Percentiles rank a stretch among this genome's conserved stretches.
Evolutionary conservation across 2,113 vertebrate genomes (phyloP).

Genomic region (Hyperoodon ampullatus): DNA sequence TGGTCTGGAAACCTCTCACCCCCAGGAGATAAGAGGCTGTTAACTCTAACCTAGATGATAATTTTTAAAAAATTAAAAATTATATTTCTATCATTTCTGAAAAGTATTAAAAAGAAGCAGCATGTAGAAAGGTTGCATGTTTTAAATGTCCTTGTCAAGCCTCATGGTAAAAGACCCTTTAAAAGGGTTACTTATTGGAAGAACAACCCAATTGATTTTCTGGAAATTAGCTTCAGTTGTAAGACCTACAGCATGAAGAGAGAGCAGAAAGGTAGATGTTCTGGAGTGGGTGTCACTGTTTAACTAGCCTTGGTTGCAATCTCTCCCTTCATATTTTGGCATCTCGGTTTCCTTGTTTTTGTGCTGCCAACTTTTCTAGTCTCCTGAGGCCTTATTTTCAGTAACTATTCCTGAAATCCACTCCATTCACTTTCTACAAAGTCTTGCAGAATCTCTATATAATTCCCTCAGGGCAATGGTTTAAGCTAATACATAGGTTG

Average conservation of each 20-base stretch:
- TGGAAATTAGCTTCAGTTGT: background rate
- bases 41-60: background rate
- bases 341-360: background rate
- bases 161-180: background rate
- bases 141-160: background rate
- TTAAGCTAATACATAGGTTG: background rate
- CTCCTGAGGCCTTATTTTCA: conserved; percentile 34
- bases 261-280: background rate
- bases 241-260: background rate
- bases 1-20: background rate
- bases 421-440: background rate
- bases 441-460: background rate
- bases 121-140: background rate
- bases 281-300: background rate
- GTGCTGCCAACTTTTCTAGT: background rate
- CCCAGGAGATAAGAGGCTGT: background rate
- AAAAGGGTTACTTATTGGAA: background rate
- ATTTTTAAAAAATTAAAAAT: background rate
- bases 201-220: background rate
- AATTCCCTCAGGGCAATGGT: background rate
- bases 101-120: background rate
- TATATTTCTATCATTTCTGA: background rate
- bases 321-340: background rate
- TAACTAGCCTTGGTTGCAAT: background rate
- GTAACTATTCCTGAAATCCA: background rate